Evolutionary conservation across 2,113 vertebrate genomes (phyloP).

Genomic region (Myotis yumanensis): DNA sequence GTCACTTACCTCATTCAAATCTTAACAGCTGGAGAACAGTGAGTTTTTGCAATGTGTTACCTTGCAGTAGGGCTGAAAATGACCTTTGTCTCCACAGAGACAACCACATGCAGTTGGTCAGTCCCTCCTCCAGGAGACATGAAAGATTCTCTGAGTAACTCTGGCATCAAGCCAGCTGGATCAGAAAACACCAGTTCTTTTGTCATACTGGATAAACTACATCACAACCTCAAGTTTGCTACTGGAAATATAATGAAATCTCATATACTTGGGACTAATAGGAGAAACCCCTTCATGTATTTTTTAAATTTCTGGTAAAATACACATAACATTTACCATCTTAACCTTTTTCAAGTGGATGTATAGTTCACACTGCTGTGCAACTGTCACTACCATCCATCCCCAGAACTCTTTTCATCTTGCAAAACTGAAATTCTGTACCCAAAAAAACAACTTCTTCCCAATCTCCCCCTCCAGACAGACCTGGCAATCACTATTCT

Average conservation of each 20-base stretch:
- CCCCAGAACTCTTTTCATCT: not conserved
- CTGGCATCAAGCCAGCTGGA: not conserved
- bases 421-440: not conserved
- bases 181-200: not conserved
- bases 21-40: constrained; percentile 33
- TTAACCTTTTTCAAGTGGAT: not conserved
- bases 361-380: too few species aligned
- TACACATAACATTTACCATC: not conserved
- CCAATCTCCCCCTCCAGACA: accelerated
- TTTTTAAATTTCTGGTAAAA: not conserved
- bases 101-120: not conserved
- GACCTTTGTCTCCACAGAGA: constrained; percentile 26
- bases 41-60: not conserved
- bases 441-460: not conserved
- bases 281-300: not conserved
- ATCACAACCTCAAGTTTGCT: not conserved
- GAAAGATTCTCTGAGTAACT: not conserved
- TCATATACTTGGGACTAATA: not conserved
- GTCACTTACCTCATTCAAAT: constrained; percentile 46
- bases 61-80: not conserved
- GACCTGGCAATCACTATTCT: not conserved
- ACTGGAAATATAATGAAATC: not conserved
- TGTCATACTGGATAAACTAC: not conserved
- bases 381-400: not conserved
- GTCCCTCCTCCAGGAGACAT: not conserved